Percentiles rank a stretch among this genome's conserved stretches.
Conservation (phyloP, 2,113 vertebrate genomes). For the Cryptomyrus ogoouensis region DNA sequence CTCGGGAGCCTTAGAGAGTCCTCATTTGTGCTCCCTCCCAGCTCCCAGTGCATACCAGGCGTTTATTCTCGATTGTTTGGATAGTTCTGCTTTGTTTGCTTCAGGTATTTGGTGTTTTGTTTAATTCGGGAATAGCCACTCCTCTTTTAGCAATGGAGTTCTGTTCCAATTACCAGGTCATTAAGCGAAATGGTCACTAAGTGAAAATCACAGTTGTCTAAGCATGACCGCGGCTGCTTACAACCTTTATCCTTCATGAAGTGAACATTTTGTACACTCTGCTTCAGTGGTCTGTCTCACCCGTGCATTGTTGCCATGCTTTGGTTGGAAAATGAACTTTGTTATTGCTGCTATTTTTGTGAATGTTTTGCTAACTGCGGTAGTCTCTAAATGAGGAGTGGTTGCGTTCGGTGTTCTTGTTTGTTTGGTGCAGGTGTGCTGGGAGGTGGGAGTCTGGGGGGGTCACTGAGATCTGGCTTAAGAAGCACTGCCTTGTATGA, state of each 20-base stretch:
- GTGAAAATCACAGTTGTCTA: background rate
- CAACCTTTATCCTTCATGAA: background rate
- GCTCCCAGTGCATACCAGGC: background rate
- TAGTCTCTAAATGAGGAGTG: background rate
- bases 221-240: background rate
- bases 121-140: background rate
- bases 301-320: background rate
- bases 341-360: background rate
- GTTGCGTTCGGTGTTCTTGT: background rate
- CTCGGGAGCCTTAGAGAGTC: background rate
- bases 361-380: background rate
- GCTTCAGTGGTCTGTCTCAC: background rate
- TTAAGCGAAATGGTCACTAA: background rate
- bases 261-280: background rate
- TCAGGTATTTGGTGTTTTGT: background rate
- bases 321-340: background rate
- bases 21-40: background rate
- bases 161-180: background rate
- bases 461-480: background rate
- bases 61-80: background rate
- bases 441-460: background rate
- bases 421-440: background rate
- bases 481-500: background rate
- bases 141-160: background rate
- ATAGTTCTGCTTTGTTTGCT: background rate